Percentiles rank a stretch among this genome's conserved stretches.
These are phyloP conservation scores for Rhinoraja longicauda DNA, from an alignment of 2,797 vertebrate species.

Conservation along the genomic window DNA sequence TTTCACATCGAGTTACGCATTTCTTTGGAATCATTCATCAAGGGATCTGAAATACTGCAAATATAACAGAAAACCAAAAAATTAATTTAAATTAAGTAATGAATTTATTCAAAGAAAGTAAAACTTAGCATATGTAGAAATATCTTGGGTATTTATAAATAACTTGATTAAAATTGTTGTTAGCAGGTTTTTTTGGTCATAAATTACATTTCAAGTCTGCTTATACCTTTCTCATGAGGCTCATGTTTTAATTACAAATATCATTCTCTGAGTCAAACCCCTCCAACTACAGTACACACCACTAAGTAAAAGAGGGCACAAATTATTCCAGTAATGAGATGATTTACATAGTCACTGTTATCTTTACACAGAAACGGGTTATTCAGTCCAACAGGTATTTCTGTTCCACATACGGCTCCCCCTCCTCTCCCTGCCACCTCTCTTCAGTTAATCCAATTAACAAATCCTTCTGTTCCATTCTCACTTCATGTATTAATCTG, in stretches of 20 bases:
- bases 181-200: neutral
- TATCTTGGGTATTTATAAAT: slow-evolving; percentile 19
- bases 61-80: neutral
- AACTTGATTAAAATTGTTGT: slow-evolving; percentile 22
- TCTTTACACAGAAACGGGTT: neutral
- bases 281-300: neutral
- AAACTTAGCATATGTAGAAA: neutral
- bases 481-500: neutral
- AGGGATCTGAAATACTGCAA: neutral
- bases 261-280: too few relatives aligned
- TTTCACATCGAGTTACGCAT: neutral
- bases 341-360: neutral
- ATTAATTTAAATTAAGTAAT: slow-evolving; percentile 12
- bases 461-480: neutral
- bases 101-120: neutral
- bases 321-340: neutral
- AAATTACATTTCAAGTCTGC: slow-evolving; percentile 20
- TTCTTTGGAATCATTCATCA: neutral
- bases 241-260: neutral
- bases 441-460: neutral
- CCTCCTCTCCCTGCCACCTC: neutral
- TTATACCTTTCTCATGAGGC: neutral
- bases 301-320: neutral
- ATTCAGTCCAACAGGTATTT: neutral
- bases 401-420: neutral